These are phyloP conservation scores for Drosophila chauvacae DNA, from an alignment of 1,140 invertebrate species.

Conservation along the genomic window DNA sequence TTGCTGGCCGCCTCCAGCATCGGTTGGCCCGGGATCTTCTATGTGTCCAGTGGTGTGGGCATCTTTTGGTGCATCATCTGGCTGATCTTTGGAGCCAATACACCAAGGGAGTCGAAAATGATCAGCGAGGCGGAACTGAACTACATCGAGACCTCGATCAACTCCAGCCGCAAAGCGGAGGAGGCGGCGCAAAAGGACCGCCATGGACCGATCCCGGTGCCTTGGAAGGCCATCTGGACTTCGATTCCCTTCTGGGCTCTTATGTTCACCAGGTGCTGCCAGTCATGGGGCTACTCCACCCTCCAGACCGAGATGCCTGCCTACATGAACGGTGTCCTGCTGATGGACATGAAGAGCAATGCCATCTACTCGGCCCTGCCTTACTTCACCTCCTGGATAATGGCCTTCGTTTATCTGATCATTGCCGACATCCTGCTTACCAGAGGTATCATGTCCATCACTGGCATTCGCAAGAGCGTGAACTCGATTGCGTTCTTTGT, in stretches of 20 bases:
- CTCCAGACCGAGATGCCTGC: conserved; percentile 95
- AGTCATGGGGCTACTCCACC: conserved; percentile 97
- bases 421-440: conserved; percentile 87
- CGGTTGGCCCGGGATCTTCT: conserved; percentile 93
- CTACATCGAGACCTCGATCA: conserved; percentile 87
- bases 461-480: conserved; percentile 87
- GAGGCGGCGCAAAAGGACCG: conserved; percentile 20
- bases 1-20: conserved; percentile 86
- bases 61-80: conserved; percentile 88
- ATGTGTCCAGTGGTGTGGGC: conserved; percentile 88
- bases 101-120: conserved; percentile 87
- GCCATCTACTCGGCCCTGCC: conserved; percentile 92
- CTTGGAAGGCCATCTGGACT: conserved; percentile 91
- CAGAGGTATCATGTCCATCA: conserved; percentile 86
- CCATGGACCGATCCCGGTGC: conserved; percentile 81
- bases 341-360: conserved; percentile 91
- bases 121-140: conserved; percentile 87
- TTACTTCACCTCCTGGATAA: conserved; percentile 90
- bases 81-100: conserved; percentile 87
- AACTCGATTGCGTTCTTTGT: conserved; percentile 87
- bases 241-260: conserved; percentile 94
- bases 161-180: conserved; percentile 27
- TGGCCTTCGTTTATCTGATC: conserved; percentile 88
- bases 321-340: conserved; percentile 93
- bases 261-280: conserved; percentile 92